phyloP scores from a whole-genome alignment of 2,888 invertebrate genomes.

The Ichneumoninae sp. region DNA sequence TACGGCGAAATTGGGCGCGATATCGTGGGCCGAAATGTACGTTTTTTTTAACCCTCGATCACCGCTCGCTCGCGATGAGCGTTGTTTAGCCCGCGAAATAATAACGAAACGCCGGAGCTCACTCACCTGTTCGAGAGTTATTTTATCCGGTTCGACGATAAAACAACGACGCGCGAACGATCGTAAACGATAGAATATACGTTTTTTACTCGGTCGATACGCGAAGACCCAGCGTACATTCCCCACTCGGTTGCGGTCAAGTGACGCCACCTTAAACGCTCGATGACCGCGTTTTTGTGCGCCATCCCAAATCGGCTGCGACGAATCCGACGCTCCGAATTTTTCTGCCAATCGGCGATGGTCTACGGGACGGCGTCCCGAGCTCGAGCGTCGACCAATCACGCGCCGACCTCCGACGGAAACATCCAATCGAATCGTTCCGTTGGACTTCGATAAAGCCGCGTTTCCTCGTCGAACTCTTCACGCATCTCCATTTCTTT shows the following conservation, averaged over 20 bases:
- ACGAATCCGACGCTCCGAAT: no score
- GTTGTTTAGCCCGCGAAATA: background rate
- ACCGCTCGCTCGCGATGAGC: background rate
- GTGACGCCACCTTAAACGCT: constrained; percentile 59
- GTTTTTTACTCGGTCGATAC: constrained; percentile 81
- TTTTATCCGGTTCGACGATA: constrained; percentile 16
- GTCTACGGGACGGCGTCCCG: no score
- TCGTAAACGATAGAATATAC: constrained; percentile 36
- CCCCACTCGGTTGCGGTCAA: constrained; percentile 58
- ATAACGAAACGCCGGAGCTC: background rate
- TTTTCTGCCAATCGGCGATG: no score
- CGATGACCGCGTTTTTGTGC: constrained; percentile 35
- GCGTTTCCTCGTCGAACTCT: no score
- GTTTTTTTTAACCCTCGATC: background rate
- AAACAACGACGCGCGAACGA: constrained; percentile 16
- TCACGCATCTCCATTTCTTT: no score
- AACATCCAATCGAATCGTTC: no score
- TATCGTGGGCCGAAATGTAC: constrained; percentile 21
- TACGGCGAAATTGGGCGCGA: constrained; percentile 69
- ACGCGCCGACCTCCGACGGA: no score
- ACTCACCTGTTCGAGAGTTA: constrained; percentile 33
- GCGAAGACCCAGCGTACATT: constrained; percentile 69
- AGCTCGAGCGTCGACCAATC: no score
- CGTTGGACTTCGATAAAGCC: no score
- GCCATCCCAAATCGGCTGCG: no score